These are phyloP conservation scores for Onychomys arenicola DNA, from an alignment of 2,797 vertebrate species.

Conservation along the genomic window DNA sequence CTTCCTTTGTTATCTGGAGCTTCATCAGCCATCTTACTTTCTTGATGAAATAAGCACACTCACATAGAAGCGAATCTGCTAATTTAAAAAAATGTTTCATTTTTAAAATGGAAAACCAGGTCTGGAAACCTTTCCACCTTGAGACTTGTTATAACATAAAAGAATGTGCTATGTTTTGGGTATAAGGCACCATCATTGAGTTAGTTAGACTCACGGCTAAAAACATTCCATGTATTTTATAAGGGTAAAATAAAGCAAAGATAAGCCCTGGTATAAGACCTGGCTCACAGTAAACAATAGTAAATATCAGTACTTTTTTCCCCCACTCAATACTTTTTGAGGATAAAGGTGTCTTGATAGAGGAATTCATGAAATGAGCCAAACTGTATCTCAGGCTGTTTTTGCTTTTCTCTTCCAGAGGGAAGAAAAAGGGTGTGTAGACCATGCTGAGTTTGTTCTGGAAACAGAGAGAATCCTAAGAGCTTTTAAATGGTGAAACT, in stretches of 20 bases:
- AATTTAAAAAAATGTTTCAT: not conserved
- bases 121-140: not conserved
- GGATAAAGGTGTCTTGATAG: not conserved
- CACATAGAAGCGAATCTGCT: not conserved
- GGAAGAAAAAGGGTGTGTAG: not conserved
- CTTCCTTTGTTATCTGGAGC: not conserved
- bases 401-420: conserved; percentile 14
- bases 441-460: not conserved
- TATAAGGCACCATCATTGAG: not conserved
- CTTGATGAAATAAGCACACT: not conserved
- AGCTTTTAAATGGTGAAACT: conserved; percentile 22
- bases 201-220: not conserved
- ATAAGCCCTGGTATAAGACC: not conserved
- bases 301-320: not conserved
- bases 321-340: not conserved
- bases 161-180: not conserved
- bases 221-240: not conserved
- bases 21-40: conserved; percentile 10
- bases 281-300: conserved; percentile 10
- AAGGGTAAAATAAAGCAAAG: conserved; percentile 17
- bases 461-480: not conserved
- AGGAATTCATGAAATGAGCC: not conserved
- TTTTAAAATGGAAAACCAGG: conserved; percentile 21
- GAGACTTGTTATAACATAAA: not conserved
- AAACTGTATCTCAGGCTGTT: not conserved